Evolutionary conservation across 2,113 vertebrate species (phyloP), one percentile per base, ranked within the genome.

Genomic region (Porphyrio hochstetteri): DNA sequence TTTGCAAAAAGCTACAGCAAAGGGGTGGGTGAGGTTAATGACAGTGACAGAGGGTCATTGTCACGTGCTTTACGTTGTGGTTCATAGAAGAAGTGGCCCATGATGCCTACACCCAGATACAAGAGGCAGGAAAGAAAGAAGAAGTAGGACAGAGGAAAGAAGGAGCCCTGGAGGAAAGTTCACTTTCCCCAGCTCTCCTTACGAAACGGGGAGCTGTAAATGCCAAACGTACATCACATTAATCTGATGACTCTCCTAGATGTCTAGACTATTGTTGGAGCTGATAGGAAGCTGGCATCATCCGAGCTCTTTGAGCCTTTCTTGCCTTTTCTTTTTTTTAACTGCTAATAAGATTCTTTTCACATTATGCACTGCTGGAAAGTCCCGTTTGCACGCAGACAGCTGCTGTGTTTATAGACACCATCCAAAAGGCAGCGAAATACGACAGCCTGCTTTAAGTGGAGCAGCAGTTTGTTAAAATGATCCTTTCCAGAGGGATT

Each of bases 351-450:
- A 94, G 93, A 96, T 95, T 94, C 95, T 95, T 97, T 96, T 93
- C 72, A 83, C 88, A 89, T 94, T 96, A 64, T 88, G 90, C 88
- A 75, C 92, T 96, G 80, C 93, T 95, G 95, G 92, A 92, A 96
- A 96, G 92, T 31, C 91, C 96, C 69, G 8, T 93, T 86, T 1
- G 78, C 91, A 86, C 35, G 92, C 89, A 92, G 91, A 96, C 93
- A 97, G 96, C 96, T 96, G 95, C 87, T 91, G 65, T 92, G 93
- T 94, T 94, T 92, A 80, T 3, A 95, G 93, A 75, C 82, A 95
- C 72, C 90, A 68, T 82, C 92, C 95, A 68, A 87, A 91, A 94
- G 20, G 71, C 94, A 94, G 92, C 90, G 79, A 83, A 93, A 93
- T 57, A 89, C 19, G 3, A 95, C 76, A 87, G 84, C 92, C 88